phyloP scores from a whole-genome alignment of 2,888 invertebrate species.

The Drosophila villosipedis region DNA sequence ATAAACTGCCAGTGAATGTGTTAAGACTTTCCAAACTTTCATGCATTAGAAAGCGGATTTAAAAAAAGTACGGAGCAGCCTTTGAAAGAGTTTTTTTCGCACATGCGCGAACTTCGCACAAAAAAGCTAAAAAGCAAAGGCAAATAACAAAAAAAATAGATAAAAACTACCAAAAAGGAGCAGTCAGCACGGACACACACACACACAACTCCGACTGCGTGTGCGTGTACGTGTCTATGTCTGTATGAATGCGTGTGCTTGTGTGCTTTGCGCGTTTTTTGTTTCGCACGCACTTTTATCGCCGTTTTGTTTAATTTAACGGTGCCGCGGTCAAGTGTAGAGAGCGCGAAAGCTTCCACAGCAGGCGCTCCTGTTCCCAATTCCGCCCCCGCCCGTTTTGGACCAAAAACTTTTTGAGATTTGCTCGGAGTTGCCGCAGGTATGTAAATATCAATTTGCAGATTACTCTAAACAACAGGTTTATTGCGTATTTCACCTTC shows the following conservation, averaged over 20 bases:
- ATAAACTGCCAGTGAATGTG: slow-evolving; percentile 51
- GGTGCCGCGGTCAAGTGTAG: slow-evolving; percentile 77
- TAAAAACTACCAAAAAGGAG: slow-evolving; percentile 70
- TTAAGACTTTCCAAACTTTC: slow-evolving; percentile 17
- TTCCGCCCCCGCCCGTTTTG: slow-evolving; percentile 38
- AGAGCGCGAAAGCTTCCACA: slow-evolving; percentile 41
- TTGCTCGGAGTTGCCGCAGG: slow-evolving; percentile 45
- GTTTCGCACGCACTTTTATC: slow-evolving; percentile 73
- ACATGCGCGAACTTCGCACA: slow-evolving; percentile 75
- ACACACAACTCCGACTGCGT: slow-evolving; percentile 37
- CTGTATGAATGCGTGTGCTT: slow-evolving; percentile 7
- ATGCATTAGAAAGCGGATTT: slow-evolving; percentile 7
- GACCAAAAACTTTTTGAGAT: slow-evolving; percentile 43
- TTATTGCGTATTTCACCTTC: slow-evolving; percentile 37
- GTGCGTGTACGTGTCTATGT: slow-evolving; percentile 25
- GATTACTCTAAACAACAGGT: slow-evolving; percentile 13
- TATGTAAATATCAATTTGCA: slow-evolving; percentile 54
- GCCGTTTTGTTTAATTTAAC: slow-evolving; percentile 68
- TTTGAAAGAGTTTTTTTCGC: slow-evolving; percentile 55
- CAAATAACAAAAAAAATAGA: slow-evolving; percentile 64
- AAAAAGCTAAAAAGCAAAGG: slow-evolving; percentile 67
- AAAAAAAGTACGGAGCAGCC: slow-evolving; percentile 30
- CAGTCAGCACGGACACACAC: slow-evolving; percentile 40
- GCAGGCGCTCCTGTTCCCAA: slow-evolving; percentile 34
- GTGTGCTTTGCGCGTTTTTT: slow-evolving; percentile 55